Percentiles rank a stretch among this genome's conserved stretches.
phyloP scores from a whole-genome alignment of 2,113 vertebrate genomes.

The Chaetura pelagica region DNA sequence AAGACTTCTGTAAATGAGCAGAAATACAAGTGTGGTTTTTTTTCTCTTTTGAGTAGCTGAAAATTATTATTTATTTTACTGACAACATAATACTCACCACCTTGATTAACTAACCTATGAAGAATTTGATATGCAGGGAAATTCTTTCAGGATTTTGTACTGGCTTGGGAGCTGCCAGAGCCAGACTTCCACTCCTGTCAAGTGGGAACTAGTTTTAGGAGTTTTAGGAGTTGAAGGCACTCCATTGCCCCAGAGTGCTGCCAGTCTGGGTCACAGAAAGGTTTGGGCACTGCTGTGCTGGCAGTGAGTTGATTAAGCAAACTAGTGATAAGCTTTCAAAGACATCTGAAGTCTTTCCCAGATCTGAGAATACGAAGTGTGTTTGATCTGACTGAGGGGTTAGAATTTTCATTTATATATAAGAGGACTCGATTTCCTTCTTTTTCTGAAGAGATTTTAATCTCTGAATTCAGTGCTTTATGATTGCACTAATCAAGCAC shows the following conservation, averaged over 20 bases:
- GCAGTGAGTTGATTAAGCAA: background rate
- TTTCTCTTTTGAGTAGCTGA: background rate
- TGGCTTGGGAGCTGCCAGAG: background rate
- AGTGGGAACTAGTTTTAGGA: background rate
- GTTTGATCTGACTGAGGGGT: background rate
- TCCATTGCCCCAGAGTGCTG: background rate
- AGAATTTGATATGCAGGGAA: background rate
- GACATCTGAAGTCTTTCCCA: background rate
- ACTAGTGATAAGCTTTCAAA: background rate
- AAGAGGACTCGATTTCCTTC: background rate
- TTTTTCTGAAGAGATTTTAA: background rate
- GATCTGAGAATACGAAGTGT: background rate
- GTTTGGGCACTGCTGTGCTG: background rate
- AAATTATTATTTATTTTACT: background rate
- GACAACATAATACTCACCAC: background rate
- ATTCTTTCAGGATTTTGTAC: background rate
- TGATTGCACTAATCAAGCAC: background rate
- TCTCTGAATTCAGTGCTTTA: background rate
- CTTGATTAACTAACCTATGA: background rate
- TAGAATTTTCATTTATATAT: background rate
- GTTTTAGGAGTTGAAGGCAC: background rate
- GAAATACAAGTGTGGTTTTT: background rate
- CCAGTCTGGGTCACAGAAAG: fast-evolving
- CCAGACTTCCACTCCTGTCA: background rate
- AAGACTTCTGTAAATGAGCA: background rate